phyloP scores from a whole-genome alignment of 2,888 invertebrate species.

The Scelioninae gen. 2 region DNA sequence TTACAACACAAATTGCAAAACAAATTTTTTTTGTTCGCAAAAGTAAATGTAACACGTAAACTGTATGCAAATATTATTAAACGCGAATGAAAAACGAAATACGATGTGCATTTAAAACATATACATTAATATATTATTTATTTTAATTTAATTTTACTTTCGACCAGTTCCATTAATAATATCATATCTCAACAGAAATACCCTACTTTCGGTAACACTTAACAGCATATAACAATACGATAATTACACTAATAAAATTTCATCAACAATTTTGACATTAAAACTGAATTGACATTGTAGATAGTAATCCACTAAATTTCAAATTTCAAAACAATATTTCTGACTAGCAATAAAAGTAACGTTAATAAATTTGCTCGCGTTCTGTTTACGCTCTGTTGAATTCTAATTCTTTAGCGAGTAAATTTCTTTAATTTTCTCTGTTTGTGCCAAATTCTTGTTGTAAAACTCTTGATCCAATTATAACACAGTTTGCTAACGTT shows the following conservation, averaged over 20 bases:
- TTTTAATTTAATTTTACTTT: neutral
- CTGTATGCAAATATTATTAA: too few species aligned
- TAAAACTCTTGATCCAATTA: conserved; percentile 13
- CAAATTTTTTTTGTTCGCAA: too few species aligned
- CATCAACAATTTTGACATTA: neutral
- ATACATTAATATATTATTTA: neutral
- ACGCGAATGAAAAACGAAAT: too few species aligned
- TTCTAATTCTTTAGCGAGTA: conserved; percentile 18
- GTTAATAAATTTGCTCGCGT: neutral
- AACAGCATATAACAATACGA: conserved; percentile 14
- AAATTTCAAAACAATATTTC: neutral
- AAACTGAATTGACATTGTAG: neutral
- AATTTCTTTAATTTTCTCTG: conserved; percentile 2
- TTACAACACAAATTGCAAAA: too few species aligned
- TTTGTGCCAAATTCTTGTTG: neutral
- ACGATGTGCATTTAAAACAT: too few species aligned
- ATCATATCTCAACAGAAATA: neutral
- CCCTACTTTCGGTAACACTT: neutral
- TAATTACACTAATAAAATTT: neutral
- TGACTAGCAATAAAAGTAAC: neutral
- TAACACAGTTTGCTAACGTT: conserved; percentile 44
- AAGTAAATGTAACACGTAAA: too few species aligned
- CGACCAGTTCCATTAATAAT: conserved; percentile 1
- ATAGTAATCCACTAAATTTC: conserved; percentile 11
- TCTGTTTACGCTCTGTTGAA: conserved; percentile 1